Evolutionary conservation across 23 tunicate genomes (phyloP).

Genomic region (Phallusia fumigata): DNA sequence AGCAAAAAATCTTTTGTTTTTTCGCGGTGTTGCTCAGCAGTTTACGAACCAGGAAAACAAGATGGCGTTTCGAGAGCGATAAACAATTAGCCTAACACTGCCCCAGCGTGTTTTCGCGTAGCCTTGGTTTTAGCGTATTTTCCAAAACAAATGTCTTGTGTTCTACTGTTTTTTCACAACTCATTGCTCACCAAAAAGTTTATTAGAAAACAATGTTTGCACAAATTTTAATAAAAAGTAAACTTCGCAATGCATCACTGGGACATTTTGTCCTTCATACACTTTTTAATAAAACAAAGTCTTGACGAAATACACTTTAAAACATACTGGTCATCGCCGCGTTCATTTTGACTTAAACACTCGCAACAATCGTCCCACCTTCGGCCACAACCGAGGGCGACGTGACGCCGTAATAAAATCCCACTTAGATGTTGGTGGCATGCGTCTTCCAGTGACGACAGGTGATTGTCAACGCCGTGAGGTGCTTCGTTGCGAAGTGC

Average conservation of each 20-base stretch:
- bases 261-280: not conserved
- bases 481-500: slow-evolving; percentile 45
- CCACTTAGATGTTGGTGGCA: slow-evolving; percentile 33
- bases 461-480: slow-evolving; percentile 34
- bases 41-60: not conserved
- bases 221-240: not conserved
- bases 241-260: not conserved
- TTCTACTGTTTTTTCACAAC: not conserved
- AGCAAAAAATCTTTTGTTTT: not conserved
- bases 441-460: slow-evolving; percentile 35
- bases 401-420: slow-evolving; percentile 10
- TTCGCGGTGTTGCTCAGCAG: not conserved
- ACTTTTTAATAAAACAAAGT: slow-evolving; percentile 1
- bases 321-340: slow-evolving; percentile 33
- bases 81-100: too few relatives aligned
- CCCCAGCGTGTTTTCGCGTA: too few relatives aligned
- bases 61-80: not conserved
- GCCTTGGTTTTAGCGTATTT: too few relatives aligned
- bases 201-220: not conserved
- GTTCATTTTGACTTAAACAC: not conserved
- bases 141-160: not conserved
- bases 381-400: not conserved
- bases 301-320: slow-evolving; percentile 19
- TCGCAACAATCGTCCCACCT: not conserved
- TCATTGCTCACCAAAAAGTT: not conserved